Evolutionary conservation across 2,113 vertebrate genomes (phyloP), one percentile per base, ranked within the genome.

Genomic region (Archilochus colubris): DNA sequence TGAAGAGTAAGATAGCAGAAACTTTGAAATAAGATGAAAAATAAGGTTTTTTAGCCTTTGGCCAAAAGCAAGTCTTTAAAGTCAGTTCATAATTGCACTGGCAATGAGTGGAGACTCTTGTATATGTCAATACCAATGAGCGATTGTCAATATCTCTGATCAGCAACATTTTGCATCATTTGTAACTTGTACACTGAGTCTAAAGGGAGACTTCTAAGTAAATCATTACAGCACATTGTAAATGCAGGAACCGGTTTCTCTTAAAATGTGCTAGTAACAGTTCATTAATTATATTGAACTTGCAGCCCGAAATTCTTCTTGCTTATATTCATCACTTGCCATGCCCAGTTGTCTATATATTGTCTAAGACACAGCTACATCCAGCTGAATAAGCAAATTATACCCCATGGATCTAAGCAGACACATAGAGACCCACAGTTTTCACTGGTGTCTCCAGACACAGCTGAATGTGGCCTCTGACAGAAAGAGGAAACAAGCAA

Each of bases 251-350:
- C 86, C 63, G 73, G 79, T 95, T 97, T 96, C 88, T 88, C 92
- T 95, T 94, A 94, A 96, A 96, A 94, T 0, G 18, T 69, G 95
- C 96, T 96, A 97, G 96, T 95, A 96, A 95, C 95, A 96, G 93
- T 97, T 96, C 94, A 97, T 97, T 97, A 97, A 94, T 96, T 97
- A 93, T 96, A 97, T 97, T 82, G 97, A 97, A 97, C 88, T 57
- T 96, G 66, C 72, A 92, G 90, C 70, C 91, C 3, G 9, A 96
- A 97, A 95, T 97, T 97, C 86, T 74, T 76, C 93, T 88, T 0
- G 1, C 88, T 93, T 93, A 50, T 92, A 97, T 96, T 96, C 92
- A 97, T 97, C 95, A 97, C 69, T 72, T 87, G 86, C 88, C 53
- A 75, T 0, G 5, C 83, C 76, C 78, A 72, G 75, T 96, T 96